phyloP scores from a whole-genome alignment of 2,113 vertebrate species.

The Mungos mungo region DNA sequence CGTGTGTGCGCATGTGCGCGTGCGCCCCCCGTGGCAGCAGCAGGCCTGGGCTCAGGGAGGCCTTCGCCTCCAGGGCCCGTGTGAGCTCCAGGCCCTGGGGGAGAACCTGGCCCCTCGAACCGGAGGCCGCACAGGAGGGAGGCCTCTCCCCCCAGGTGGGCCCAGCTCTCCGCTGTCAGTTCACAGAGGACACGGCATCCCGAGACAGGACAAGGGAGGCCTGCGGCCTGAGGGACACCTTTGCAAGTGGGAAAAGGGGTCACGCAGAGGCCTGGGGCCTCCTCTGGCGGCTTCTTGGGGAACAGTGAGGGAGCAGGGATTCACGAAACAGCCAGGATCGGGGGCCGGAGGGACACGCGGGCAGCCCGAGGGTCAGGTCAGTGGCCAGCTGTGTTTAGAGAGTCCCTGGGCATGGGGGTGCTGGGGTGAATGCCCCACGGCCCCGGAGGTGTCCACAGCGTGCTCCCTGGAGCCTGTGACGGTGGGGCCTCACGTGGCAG shows the following conservation, averaged over 20 bases:
- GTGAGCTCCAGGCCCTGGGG: not conserved
- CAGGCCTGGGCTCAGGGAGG: not conserved
- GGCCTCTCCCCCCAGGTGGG: not conserved
- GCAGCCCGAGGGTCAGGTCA: not conserved
- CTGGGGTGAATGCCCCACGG: rapidly evolving
- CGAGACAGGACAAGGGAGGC: rapidly evolving
- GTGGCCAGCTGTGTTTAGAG: not conserved
- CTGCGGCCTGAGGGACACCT: not conserved
- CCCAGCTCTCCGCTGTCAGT: not conserved
- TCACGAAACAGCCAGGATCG: rapidly evolving
- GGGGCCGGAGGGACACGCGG: not conserved
- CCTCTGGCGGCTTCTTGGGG: not conserved
- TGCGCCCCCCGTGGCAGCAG: rapidly evolving
- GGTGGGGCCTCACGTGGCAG: not conserved
- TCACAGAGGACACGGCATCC: too few relatives aligned
- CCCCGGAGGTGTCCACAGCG: not conserved
- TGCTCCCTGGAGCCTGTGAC: not conserved
- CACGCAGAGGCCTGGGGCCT: not conserved
- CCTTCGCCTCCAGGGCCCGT: rapidly evolving
- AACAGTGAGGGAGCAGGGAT: not conserved
- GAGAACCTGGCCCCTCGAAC: not conserved
- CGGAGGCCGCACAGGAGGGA: not conserved
- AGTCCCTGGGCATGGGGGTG: not conserved
- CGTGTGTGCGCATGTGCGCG: not conserved
- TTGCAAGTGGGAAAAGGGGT: not conserved